Evolutionary conservation across 23 tunicate genomes (phyloP).

Genomic region (Oikopleura albicans): DNA sequence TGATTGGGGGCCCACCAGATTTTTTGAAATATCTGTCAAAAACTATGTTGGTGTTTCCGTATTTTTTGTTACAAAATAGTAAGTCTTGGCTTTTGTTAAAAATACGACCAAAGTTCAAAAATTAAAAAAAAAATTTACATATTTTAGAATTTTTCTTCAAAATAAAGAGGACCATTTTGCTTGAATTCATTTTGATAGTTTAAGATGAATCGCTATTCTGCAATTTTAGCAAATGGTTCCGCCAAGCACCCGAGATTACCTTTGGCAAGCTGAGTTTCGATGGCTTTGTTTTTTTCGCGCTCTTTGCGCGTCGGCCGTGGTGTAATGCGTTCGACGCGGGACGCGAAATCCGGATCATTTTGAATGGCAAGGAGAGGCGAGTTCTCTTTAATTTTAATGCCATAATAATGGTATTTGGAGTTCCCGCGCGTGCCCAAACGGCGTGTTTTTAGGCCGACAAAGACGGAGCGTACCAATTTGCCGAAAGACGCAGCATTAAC

Average conservation of each 20-base stretch:
- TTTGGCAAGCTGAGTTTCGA: background rate
- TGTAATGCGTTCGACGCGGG: slow-evolving; percentile 32
- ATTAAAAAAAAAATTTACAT: too few relatives aligned
- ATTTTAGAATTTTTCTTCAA: too few relatives aligned
- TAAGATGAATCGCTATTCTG: too few relatives aligned
- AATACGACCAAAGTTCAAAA: too few relatives aligned
- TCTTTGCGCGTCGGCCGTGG: background rate
- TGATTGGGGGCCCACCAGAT: background rate
- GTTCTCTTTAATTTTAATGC: slow-evolving; percentile 73
- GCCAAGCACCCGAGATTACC: too few relatives aligned
- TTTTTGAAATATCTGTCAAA: too few relatives aligned
- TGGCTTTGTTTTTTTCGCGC: background rate
- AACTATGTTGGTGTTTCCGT: too few relatives aligned
- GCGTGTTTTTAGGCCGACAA: slow-evolving; percentile 65
- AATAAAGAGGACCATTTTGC: too few relatives aligned
- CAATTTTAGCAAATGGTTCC: too few relatives aligned
- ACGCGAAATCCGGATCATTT: slow-evolving; percentile 52
- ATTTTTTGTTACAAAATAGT: too few relatives aligned
- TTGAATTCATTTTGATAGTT: too few relatives aligned
- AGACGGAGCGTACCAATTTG: slow-evolving; percentile 85
- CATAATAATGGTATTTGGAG: slow-evolving; percentile 95
- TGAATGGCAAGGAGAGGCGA: slow-evolving; percentile 65
- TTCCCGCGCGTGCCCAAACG: slow-evolving; percentile 90
- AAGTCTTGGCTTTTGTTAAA: too few relatives aligned
- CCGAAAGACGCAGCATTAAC: slow-evolving; percentile 98